A percentile compares a stretch with the other conserved stretches of the same genome.
Evolutionary conservation across 2,888 invertebrate species (phyloP).

Genomic region (Scaptomyza cyrtandrae): DNA sequence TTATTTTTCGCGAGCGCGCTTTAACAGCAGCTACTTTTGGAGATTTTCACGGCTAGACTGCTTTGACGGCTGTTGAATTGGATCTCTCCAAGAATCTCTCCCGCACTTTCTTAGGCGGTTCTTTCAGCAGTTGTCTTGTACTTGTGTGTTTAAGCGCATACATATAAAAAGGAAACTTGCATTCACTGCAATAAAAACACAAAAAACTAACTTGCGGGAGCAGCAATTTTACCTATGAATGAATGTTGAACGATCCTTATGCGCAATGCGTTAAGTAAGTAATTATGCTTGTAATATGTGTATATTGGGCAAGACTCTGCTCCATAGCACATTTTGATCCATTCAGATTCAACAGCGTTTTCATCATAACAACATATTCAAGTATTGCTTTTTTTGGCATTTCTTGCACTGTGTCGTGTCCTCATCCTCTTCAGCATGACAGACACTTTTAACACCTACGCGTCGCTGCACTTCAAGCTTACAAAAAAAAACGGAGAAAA

Average conservation of each 20-base stretch:
- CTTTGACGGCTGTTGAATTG: neutral
- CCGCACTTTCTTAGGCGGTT: neutral
- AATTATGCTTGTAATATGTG: neutral
- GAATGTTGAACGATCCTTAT: neutral
- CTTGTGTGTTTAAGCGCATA: neutral
- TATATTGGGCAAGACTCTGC: no score
- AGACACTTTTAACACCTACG: slow-evolving; percentile 71
- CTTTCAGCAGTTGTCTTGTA: neutral
- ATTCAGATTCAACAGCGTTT: neutral
- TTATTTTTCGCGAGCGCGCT: neutral
- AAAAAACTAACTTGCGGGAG: neutral
- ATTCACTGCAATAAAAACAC: neutral
- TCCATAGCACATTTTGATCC: neutral
- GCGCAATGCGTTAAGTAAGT: neutral
- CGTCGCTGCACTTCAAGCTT: slow-evolving; percentile 39
- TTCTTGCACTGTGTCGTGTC: slow-evolving; percentile 12
- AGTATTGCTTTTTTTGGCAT: slow-evolving; percentile 4
- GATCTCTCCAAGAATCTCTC: neutral
- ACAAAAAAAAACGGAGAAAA: slow-evolving; percentile 5
- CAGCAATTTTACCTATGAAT: neutral
- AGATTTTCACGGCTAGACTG: neutral
- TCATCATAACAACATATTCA: slow-evolving; percentile 10
- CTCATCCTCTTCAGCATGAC: slow-evolving; percentile 37
- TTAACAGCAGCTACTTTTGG: neutral
- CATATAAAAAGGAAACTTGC: neutral